Evolutionary conservation across 2,113 vertebrate genomes (phyloP).

Genomic region (Antennarius striatus): DNA sequence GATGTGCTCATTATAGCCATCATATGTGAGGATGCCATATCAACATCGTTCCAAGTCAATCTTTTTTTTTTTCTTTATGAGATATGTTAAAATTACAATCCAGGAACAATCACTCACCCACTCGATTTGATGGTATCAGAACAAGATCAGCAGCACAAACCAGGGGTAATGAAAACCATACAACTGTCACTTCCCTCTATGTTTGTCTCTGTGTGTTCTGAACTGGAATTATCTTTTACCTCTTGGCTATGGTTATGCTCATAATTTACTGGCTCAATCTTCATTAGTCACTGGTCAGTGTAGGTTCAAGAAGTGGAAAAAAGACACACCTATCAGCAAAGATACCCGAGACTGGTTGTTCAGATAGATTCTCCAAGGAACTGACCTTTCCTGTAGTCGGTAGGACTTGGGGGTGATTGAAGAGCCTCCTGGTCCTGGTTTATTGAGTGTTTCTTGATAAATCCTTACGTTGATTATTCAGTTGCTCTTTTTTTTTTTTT

Average conservation of each 20-base stretch:
- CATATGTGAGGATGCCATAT: conserved; percentile 2
- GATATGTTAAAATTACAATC: conserved; percentile 2
- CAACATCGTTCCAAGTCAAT: background rate
- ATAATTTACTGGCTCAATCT: conserved; percentile 63
- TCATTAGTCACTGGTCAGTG: conserved; percentile 66
- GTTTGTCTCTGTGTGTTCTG: conserved; percentile 2
- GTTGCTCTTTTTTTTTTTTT: background rate
- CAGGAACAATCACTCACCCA: background rate
- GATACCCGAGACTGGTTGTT: conserved; percentile 52
- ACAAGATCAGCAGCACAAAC: too few species aligned
- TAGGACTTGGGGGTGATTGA: conserved; percentile 33
- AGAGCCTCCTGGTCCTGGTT: conserved; percentile 19
- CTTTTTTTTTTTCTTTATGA: background rate
- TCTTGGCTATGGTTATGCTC: conserved; percentile 51
- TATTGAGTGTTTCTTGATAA: conserved; percentile 48
- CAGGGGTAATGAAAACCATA: too few species aligned
- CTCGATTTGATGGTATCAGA: too few species aligned
- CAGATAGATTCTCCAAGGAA: conserved; percentile 48
- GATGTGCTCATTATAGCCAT: conserved; percentile 39
- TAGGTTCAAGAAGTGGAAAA: conserved; percentile 42
- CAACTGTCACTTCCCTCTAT: conserved; percentile 1
- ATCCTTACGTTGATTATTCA: conserved; percentile 30
- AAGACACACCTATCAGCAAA: conserved; percentile 55
- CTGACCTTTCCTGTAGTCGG: conserved; percentile 68
- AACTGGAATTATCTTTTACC: conserved; percentile 49